Percentiles rank a stretch among this genome's conserved stretches.
Evolutionary conservation across 2,113 vertebrate species (phyloP).

Genomic region (Anhinga anhinga): DNA sequence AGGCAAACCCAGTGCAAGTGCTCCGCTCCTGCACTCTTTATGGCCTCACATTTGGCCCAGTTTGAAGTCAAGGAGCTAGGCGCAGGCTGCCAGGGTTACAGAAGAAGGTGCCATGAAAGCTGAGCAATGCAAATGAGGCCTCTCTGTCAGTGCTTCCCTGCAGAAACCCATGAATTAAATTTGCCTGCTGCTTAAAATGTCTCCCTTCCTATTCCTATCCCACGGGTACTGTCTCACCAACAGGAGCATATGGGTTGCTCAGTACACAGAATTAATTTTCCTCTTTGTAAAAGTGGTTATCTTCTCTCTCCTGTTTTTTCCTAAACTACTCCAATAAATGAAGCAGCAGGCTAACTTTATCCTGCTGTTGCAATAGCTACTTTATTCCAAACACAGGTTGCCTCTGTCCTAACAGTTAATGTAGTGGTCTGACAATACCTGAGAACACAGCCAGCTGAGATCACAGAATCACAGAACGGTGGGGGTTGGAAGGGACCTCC

Average conservation of each 20-base stretch:
- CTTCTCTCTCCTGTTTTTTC: background rate
- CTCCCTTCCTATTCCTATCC: background rate
- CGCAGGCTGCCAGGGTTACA: background rate
- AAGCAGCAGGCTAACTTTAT: background rate
- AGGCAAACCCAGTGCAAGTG: background rate
- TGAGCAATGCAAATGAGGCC: background rate
- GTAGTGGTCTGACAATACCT: background rate
- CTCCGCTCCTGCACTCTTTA: fast-evolving
- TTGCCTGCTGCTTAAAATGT: background rate
- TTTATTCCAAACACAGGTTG: background rate
- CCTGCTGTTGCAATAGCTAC: background rate
- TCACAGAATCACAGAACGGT: no score
- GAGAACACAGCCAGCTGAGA: background rate
- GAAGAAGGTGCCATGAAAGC: background rate
- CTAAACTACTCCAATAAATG: background rate
- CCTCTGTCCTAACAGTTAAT: background rate
- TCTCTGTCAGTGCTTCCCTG: background rate
- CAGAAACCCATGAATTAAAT: background rate
- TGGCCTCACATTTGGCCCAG: background rate
- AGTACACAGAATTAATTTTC: background rate
- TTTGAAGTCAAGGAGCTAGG: background rate
- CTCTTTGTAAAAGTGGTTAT: background rate
- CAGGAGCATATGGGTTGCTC: background rate
- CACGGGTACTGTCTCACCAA: background rate
- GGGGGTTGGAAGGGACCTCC: no score